Evolutionary conservation across 2,888 invertebrate genomes (phyloP), one percentile per base, ranked within the genome.

Genomic region (Tortrix viridana): DNA sequence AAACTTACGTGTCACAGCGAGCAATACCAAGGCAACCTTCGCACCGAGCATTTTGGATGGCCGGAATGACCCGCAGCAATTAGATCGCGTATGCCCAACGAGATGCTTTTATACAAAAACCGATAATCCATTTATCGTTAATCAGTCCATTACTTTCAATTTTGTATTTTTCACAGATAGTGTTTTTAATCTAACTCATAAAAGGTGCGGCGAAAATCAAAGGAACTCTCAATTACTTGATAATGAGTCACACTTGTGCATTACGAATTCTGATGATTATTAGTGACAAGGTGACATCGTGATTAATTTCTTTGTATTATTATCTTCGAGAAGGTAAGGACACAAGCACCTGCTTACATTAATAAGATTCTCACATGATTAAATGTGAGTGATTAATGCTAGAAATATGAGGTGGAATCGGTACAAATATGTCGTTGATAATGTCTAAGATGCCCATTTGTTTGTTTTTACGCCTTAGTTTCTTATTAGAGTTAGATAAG

Each of bases 1-100:
- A 3, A 38, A 60, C 54, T 60, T 60, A 60, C 60, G 20, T 6
- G 32, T 32, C 41, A 60, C n/a, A 55, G 48, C 60, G 7, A 60
- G 32, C 7, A 54, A 3, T 1, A 43, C 16, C 7, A 54, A 14
- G 14, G 32, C 9, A 26, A 43, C 41, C 20, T 43, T 48, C 0
- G 23, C 41, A 16, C 1, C 41, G 41, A 41, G 26, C 54, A 48
- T 60, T 32, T 54, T 54, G 12, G 26, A 48, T 26, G 41, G 6
- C 2, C 6, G 32, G 22, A 46, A 7, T n/a, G 26, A 49, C 32
- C 32, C 12, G 43, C 5, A 5, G 9, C n/a, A 7, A 26, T 26
- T 16, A 23, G 23, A 3, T 19, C n/a, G 6, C 43, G 5, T 20
- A 9, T 5, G 12, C 32, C n/a, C 14, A 23, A 18, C 5, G 5